Evolutionary conservation across 2,888 invertebrate genomes (phyloP).

Genomic region (Dicyrtomina minuta): DNA sequence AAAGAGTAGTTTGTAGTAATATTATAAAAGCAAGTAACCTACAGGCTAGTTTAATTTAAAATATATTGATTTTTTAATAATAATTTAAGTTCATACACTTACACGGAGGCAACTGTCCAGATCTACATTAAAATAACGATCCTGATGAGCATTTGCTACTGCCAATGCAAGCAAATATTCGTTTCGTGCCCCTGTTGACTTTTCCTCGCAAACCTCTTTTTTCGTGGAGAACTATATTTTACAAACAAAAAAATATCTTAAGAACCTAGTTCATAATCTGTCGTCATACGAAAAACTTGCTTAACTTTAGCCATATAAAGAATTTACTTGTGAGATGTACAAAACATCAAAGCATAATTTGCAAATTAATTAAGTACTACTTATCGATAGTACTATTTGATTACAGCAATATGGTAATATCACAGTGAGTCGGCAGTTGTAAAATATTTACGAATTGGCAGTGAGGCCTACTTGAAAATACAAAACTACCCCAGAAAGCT

Average conservation of each 20-base stretch:
- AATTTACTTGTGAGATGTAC: too few relatives aligned
- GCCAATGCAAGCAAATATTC: conserved; percentile 89
- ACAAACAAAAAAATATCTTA: conserved; percentile 6
- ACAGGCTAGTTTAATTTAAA: background rate
- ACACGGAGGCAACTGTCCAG: conserved; percentile 58
- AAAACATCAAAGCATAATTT: too few relatives aligned
- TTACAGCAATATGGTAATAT: too few relatives aligned
- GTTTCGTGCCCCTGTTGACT: conserved; percentile 90
- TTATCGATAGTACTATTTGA: too few relatives aligned
- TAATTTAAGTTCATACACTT: conserved; percentile 24
- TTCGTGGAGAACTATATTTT: conserved; percentile 71
- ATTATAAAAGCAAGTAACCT: background rate
- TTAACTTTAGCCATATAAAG: too few relatives aligned
- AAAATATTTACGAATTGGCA: too few relatives aligned
- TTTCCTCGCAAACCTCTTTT: conserved; percentile 86
- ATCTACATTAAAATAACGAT: conserved; percentile 86
- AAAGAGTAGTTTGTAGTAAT: background rate
- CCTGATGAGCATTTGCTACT: conserved; percentile 90
- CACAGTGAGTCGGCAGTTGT: too few relatives aligned
- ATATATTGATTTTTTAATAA: background rate
- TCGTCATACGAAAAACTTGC: too few relatives aligned
- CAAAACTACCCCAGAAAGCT: too few relatives aligned
- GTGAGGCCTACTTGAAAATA: too few relatives aligned
- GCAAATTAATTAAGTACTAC: too few relatives aligned
- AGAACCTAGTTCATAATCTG: background rate